These are phyloP conservation scores for Cartodere bifasciata DNA, from an alignment of 2,888 invertebrate species.

Conservation along the genomic window DNA sequence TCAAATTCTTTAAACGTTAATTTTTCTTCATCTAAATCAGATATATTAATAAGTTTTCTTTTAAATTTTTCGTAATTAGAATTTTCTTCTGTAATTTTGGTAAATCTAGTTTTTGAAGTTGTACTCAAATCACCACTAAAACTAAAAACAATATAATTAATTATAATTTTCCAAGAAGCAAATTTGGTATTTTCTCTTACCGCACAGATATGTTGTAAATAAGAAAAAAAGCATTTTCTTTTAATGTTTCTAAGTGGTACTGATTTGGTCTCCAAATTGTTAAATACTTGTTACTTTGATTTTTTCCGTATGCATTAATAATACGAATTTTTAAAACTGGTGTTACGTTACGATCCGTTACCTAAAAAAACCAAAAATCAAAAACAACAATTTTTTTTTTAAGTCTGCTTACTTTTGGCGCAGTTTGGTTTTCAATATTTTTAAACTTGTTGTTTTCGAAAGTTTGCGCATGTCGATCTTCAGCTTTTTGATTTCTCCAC, in stretches of 20 bases:
- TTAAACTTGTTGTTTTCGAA: constrained; percentile 42
- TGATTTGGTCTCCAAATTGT: constrained; percentile 62
- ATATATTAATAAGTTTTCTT: constrained; percentile 31
- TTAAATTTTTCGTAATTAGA: constrained; percentile 18
- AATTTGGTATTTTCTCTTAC: constrained; percentile 17
- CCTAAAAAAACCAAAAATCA: not conserved
- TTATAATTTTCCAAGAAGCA: not conserved
- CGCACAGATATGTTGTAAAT: constrained; percentile 45
- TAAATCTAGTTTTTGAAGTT: constrained; percentile 22
- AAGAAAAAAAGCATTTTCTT: constrained; percentile 48
- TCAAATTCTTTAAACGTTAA: constrained; percentile 57
- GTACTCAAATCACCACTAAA: constrained; percentile 24
- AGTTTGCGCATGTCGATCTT: constrained; percentile 28
- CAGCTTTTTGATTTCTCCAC: constrained; percentile 33
- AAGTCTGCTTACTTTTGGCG: constrained; percentile 35
- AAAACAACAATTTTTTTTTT: constrained; percentile 8
- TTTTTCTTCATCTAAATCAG: constrained; percentile 30
- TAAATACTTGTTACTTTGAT: constrained; percentile 35
- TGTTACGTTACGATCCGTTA: constrained; percentile 30
- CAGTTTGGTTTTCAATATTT: constrained; percentile 41
- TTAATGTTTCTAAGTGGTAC: constrained; percentile 42
- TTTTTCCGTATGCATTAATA: constrained; percentile 27
- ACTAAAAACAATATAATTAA: constrained; percentile 6
- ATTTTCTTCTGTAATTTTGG: constrained; percentile 13
- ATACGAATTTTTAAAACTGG: constrained; percentile 36